Conservation (phyloP, 2,797 vertebrate species). For the Neosilurus mollespiculum region DNA sequence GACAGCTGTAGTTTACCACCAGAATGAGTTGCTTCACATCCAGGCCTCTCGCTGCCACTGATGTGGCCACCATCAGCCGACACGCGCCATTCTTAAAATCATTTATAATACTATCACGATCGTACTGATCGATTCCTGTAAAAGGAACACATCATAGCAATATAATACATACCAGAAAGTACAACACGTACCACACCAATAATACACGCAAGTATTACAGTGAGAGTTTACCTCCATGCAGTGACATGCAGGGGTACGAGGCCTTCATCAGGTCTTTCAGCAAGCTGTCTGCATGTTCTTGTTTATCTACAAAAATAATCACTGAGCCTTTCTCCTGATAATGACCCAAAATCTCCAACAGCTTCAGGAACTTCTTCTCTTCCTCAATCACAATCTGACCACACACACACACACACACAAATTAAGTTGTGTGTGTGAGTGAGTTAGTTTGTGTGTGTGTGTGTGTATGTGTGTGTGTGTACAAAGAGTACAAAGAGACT, state of each 20-base stretch:
- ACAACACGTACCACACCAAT: background rate
- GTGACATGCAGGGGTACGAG: slow-evolving; percentile 96
- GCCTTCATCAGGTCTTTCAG: slow-evolving; percentile 98
- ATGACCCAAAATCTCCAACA: slow-evolving; percentile 93
- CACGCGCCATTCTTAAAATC: slow-evolving; percentile 97
- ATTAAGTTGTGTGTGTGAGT: no score
- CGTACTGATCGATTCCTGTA: slow-evolving; percentile 97
- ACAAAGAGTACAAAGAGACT: no score
- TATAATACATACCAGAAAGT: background rate
- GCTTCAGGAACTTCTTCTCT: slow-evolving; percentile 95
- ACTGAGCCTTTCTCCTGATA: slow-evolving; percentile 97
- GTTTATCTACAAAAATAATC: slow-evolving; percentile 98
- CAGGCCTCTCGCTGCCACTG: slow-evolving; percentile 92
- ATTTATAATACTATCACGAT: slow-evolving; percentile 97
- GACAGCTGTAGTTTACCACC: slow-evolving; percentile 95
- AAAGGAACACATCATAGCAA: background rate
- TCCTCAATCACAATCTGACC: slow-evolving; percentile 94
- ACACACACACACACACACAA: background rate
- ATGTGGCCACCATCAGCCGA: slow-evolving; percentile 94
- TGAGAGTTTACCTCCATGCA: slow-evolving; percentile 87
- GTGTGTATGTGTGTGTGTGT: background rate
- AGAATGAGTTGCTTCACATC: slow-evolving; percentile 95
- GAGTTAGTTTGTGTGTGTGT: no score
- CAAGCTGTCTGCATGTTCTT: slow-evolving; percentile 91
- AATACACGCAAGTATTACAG: background rate